Evolutionary conservation across 2,888 invertebrate genomes (phyloP), one percentile per base, ranked within the genome.

Genomic region (Drosophila hamatofila): DNA sequence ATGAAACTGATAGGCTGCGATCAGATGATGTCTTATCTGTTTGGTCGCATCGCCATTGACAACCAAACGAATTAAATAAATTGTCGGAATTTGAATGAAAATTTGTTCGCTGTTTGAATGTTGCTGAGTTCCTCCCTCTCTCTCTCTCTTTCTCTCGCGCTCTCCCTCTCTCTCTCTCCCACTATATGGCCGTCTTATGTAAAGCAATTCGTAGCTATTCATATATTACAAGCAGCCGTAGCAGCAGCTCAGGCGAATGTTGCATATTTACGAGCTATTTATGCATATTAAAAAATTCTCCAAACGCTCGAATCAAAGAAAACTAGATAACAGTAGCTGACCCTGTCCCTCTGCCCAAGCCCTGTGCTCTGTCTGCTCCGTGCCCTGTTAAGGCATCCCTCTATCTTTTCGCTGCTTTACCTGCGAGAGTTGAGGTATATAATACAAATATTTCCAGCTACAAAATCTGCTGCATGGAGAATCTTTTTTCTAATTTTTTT

Each of bases 211-310:
- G 42, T 27, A 23, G 56, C 80, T 75, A 64, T 80, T 71, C 78
- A 77, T 63, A 77, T 69, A 63, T 57, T 60, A 68, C 39, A 44
- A 42, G 27, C 39, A 46, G 61, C 42, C 51, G 58, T 55, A 57
- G 61, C 42, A 52, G 69, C 61, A 70, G 65, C 63, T 58, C 58
- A 60, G 44, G 66, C 63, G 54, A 83, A 86, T 77, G 75, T 80
- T 84, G 78, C 87, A 87, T 82, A 85, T 89, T 88, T 89, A 88
- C 89, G 86, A 89, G 89, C 61, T 89, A 88, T 88, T 89, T 89
- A 89, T 89, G 89, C 84, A 89, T 89, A 89, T 89, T 89, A 89
- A 81, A 89, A 88, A 89, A 81, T 88, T 82, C 84, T 74, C 72
- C 52, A 69, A 69, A 56, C 56, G 68, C 68, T 73, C 79, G 66